phyloP scores from a whole-genome alignment of 1,140 invertebrate species.

The Cherax destructor region DNA sequence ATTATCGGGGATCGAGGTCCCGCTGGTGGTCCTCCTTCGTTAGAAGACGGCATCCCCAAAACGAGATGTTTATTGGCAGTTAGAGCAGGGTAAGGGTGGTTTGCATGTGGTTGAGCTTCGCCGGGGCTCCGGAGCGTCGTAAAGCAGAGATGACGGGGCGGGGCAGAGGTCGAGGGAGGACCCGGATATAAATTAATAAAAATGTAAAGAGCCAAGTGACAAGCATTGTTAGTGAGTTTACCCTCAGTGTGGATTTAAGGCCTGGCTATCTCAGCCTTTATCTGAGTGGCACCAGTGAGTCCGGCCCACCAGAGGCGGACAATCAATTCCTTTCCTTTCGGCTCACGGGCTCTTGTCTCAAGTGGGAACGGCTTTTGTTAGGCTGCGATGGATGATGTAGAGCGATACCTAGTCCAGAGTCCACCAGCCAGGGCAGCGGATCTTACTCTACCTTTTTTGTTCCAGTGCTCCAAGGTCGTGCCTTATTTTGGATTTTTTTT shows the following conservation, averaged over 20 bases:
- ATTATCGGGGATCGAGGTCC: background rate
- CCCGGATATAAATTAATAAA: background rate
- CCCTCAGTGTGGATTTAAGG: background rate
- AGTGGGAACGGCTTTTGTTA: background rate
- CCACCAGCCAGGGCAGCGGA: too few species aligned
- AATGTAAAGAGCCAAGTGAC: background rate
- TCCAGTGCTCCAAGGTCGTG: too few species aligned
- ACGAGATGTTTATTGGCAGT: conserved; percentile 13
- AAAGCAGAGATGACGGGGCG: background rate
- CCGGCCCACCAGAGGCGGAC: background rate
- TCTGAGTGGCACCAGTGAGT: too few species aligned
- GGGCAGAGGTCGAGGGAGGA: background rate
- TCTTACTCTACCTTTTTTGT: too few species aligned
- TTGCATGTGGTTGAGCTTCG: background rate
- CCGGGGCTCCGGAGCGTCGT: background rate
- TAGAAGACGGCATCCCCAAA: background rate
- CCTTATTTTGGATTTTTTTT: too few species aligned
- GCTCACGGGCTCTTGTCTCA: background rate
- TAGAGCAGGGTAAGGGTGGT: background rate
- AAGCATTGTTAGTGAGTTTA: background rate
- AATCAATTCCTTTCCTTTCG: background rate
- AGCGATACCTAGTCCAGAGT: background rate
- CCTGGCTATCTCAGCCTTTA: background rate
- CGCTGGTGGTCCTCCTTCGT: background rate
- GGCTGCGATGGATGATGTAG: background rate